A percentile compares a stretch with the other conserved stretches of the same genome.
These are phyloP conservation scores for Strigops habroptila DNA, from an alignment of 2,113 vertebrate species.

Conservation along the genomic window DNA sequence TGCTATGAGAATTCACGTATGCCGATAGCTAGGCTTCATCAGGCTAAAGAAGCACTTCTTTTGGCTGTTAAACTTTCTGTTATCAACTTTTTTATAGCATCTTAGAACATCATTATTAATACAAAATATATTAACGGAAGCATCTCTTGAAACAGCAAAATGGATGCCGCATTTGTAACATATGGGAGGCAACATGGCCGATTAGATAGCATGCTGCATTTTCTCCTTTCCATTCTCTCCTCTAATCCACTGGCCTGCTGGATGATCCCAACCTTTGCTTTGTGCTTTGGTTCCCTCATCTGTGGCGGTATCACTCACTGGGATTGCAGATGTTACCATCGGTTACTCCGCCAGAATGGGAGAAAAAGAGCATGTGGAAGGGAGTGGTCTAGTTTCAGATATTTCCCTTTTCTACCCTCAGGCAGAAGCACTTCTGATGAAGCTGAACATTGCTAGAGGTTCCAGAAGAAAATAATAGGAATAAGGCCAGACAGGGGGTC, in stretches of 20 bases:
- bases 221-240: background rate
- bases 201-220: background rate
- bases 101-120: background rate
- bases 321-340: background rate
- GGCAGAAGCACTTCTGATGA: background rate
- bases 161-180: background rate
- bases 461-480: background rate
- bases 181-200: background rate
- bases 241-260: background rate
- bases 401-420: background rate
- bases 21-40: background rate
- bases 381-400: background rate
- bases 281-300: background rate
- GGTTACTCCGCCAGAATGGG: fast-evolving
- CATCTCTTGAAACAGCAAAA: background rate
- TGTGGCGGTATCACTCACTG: background rate
- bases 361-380: background rate
- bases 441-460: background rate
- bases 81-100: background rate
- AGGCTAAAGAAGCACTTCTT: background rate
- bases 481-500: background rate
- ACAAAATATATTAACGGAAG: background rate
- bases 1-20: background rate
- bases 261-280: background rate
- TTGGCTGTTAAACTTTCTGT: background rate